Percentiles rank a stretch among this genome's conserved stretches.
Evolutionary conservation across 2,797 vertebrate genomes (phyloP).

Genomic region (Esox masquinongy): DNA sequence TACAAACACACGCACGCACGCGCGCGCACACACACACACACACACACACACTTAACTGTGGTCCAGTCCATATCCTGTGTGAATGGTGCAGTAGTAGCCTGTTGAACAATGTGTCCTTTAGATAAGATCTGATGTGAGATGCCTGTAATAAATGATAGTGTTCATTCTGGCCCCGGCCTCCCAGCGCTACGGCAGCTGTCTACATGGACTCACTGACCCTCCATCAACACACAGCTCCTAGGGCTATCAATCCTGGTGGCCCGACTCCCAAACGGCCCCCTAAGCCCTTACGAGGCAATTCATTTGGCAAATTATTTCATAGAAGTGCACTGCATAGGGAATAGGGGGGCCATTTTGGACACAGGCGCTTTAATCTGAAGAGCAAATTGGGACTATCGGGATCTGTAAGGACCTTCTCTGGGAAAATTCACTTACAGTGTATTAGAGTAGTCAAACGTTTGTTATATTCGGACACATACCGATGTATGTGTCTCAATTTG

Average conservation of each 20-base stretch:
- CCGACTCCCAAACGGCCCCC: neutral
- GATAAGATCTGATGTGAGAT: constrained; percentile 70
- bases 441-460: too few relatives aligned
- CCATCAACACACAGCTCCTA: constrained; percentile 56
- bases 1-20: neutral
- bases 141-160: constrained; percentile 63
- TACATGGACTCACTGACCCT: constrained; percentile 70
- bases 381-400: too few relatives aligned
- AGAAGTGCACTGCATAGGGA: neutral
- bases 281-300: neutral
- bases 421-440: too few relatives aligned
- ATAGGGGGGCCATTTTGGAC: neutral
- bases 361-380: too few relatives aligned
- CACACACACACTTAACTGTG: constrained; percentile 26
- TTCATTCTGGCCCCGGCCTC: constrained; percentile 65
- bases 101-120: constrained; percentile 75
- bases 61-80: constrained; percentile 61
- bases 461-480: too few relatives aligned
- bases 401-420: too few relatives aligned
- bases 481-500: too few relatives aligned
- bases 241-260: constrained; percentile 51
- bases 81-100: constrained; percentile 48
- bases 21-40: constrained; percentile 12
- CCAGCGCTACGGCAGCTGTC: constrained; percentile 72
- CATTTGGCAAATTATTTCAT: neutral